Percentiles rank a stretch among this genome's conserved stretches.
phyloP scores from a whole-genome alignment of 2,888 invertebrate genomes.

The Anaspis maculata region DNA sequence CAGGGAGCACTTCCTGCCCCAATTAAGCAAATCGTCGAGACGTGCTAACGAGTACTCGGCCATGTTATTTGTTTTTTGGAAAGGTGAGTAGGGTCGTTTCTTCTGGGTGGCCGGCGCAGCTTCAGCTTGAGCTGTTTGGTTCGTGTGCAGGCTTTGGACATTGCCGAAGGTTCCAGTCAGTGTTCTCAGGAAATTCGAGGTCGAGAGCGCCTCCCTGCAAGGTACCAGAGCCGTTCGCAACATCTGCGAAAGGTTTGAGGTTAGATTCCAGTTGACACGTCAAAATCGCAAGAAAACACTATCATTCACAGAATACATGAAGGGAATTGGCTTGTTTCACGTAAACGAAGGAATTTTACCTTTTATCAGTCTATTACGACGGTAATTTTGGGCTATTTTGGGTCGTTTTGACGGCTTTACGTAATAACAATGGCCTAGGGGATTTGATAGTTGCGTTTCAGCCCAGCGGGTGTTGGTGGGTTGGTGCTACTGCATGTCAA shows the following conservation, averaged over 20 bases:
- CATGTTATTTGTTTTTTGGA: slow-evolving; percentile 60
- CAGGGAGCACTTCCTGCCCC: slow-evolving; percentile 89
- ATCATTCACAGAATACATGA: too few relatives aligned
- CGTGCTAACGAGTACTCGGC: slow-evolving; percentile 85
- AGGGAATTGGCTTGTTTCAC: too few relatives aligned
- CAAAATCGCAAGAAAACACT: too few relatives aligned
- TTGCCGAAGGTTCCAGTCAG: background rate
- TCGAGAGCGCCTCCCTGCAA: background rate
- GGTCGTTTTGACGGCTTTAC: background rate
- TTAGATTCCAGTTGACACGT: too few relatives aligned
- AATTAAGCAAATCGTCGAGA: slow-evolving; percentile 88
- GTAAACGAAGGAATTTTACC: background rate
- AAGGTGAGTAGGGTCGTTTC: slow-evolving; percentile 62
- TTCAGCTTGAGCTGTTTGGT: background rate
- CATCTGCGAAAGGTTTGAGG: slow-evolving; percentile 1
- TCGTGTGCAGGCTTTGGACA: background rate
- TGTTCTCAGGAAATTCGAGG: background rate
- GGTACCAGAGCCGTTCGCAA: background rate
- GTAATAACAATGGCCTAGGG: too few relatives aligned
- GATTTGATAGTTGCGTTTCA: too few relatives aligned
- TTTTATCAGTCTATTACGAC: background rate
- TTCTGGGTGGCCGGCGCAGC: background rate
- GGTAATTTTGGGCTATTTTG: background rate
- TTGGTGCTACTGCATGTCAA: too few relatives aligned
- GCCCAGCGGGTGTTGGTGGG: too few relatives aligned